Evolutionary conservation across 2,797 vertebrate genomes (phyloP).

Genomic region (Takifugu ocellatus): DNA sequence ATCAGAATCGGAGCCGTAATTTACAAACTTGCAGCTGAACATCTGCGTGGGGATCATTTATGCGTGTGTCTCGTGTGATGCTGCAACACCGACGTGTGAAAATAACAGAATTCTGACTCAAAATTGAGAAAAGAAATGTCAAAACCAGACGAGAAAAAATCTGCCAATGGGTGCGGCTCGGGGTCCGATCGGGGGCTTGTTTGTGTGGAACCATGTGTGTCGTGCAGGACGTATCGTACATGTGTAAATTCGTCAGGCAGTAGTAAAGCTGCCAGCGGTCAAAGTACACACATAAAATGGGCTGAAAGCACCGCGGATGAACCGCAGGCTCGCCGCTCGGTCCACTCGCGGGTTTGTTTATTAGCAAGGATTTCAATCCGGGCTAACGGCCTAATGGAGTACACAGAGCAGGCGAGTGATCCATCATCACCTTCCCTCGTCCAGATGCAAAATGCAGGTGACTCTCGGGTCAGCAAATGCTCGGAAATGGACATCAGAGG

Average conservation of each 20-base stretch:
- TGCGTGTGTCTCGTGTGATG: too few relatives aligned
- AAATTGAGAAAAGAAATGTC: neutral
- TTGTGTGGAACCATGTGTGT: slow-evolving; percentile 2
- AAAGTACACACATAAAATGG: slow-evolving; percentile 36
- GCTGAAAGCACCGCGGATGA: slow-evolving; percentile 24
- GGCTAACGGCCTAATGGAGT: slow-evolving; percentile 20
- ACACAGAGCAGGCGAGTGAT: slow-evolving; percentile 17
- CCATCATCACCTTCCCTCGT: slow-evolving; percentile 9
- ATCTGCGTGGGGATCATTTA: too few relatives aligned
- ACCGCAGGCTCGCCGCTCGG: slow-evolving; percentile 17
- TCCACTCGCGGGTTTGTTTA: slow-evolving; percentile 26
- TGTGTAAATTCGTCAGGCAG: slow-evolving; percentile 31
- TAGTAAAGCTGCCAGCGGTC: slow-evolving; percentile 47
- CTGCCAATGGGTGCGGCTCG: neutral
- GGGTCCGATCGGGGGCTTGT: neutral
- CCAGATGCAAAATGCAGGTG: slow-evolving; percentile 1
- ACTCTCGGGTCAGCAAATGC: slow-evolving; percentile 1
- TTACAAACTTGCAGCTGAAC: too few relatives aligned
- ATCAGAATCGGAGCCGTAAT: too few relatives aligned
- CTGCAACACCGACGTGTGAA: neutral
- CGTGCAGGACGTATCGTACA: slow-evolving; percentile 2
- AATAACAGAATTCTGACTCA: neutral
- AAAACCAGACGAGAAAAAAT: neutral
- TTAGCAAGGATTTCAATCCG: slow-evolving; percentile 20
- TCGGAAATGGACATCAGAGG: slow-evolving; percentile 18